Evolutionary conservation across 2,888 invertebrate species (phyloP).

Genomic region (Philonicus albiceps): DNA sequence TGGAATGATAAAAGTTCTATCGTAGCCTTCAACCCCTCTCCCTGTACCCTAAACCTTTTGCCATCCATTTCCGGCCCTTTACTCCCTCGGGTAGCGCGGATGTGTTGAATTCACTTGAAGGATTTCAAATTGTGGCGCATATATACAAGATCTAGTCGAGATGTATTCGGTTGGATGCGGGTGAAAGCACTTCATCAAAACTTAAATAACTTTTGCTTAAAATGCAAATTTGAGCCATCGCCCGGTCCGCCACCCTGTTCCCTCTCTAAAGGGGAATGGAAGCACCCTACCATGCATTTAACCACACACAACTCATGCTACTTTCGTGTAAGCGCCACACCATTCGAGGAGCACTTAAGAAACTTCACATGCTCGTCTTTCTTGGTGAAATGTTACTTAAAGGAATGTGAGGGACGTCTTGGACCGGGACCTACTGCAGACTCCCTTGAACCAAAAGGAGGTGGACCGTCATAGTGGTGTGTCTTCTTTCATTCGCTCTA

Average conservation of each 20-base stretch:
- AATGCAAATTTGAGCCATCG: conserved; percentile 45
- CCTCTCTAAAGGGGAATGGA: not conserved
- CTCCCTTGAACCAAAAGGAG: not conserved
- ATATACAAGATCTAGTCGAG: conserved; percentile 1
- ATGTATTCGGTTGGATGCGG: conserved; percentile 3
- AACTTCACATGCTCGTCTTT: not conserved
- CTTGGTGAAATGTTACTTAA: not conserved
- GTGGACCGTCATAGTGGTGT: not conserved
- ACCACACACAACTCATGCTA: not conserved
- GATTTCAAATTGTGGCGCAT: not conserved
- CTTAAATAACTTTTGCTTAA: conserved; percentile 48
- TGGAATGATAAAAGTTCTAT: not conserved
- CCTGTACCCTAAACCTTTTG: too few species aligned
- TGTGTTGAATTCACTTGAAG: conserved; percentile 25
- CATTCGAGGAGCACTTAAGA: not conserved
- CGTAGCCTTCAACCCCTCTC: not conserved
- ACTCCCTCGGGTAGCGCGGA: not conserved
- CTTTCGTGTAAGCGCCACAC: not conserved
- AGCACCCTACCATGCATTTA: not conserved
- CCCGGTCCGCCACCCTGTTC: not conserved
- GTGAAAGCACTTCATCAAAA: conserved; percentile 47
- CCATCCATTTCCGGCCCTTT: not conserved
- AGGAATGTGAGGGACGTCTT: not conserved
- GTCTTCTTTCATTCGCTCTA: not conserved
- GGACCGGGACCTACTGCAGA: not conserved